These are phyloP conservation scores for Piprites chloris DNA, from an alignment of 2,113 vertebrate genomes.

Conservation along the genomic window DNA sequence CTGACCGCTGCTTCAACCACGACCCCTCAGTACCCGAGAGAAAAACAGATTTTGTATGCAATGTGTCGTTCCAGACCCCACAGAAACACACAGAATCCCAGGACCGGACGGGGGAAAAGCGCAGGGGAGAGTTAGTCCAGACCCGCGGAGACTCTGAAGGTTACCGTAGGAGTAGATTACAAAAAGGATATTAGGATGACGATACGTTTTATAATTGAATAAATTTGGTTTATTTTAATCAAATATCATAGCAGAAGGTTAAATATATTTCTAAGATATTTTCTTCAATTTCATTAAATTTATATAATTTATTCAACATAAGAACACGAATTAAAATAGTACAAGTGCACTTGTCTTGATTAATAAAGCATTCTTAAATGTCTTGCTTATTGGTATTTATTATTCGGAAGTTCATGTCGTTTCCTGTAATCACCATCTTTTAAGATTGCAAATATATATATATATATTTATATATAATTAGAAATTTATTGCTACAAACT, in stretches of 20 bases:
- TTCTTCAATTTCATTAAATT: conserved; percentile 58
- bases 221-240: conserved; percentile 66
- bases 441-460: conserved; percentile 24
- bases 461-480: conserved; percentile 34
- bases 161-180: not conserved
- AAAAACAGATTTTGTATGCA: not conserved
- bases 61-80: fast-evolving
- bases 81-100: not conserved
- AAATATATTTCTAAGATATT: conserved; percentile 68
- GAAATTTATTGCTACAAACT: conserved; percentile 63
- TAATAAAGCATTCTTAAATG: conserved; percentile 70
- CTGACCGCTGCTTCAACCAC: not conserved
- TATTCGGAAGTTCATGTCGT: conserved; percentile 70
- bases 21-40: too few species aligned
- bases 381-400: conserved; percentile 54
- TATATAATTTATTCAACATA: conserved; percentile 73
- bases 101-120: not conserved
- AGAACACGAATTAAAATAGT: conserved; percentile 41
- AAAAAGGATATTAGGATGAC: not conserved
- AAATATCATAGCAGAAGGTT: conserved; percentile 55
- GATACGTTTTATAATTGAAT: conserved; percentile 24
- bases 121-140: not conserved
- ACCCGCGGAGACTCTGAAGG: not conserved
- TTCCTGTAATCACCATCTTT: conserved; percentile 58
- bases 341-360: conserved; percentile 78